phyloP scores from a whole-genome alignment of 2,113 vertebrate genomes.

The Mobula hypostoma region DNA sequence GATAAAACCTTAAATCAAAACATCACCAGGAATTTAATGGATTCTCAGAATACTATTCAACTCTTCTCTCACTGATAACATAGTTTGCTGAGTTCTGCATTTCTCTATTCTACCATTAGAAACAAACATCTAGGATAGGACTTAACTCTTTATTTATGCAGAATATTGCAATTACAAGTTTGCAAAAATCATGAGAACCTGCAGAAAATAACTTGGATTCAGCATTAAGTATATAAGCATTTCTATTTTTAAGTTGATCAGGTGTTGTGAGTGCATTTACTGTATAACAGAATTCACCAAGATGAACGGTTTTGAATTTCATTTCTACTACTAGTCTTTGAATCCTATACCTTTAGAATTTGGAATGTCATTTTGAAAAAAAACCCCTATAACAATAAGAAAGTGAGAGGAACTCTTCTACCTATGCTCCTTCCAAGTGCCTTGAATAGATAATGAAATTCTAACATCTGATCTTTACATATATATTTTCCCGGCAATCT shows the following conservation, averaged over 20 bases:
- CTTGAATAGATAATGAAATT: conserved; percentile 19
- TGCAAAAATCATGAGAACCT: not conserved
- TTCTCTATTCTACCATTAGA: not conserved
- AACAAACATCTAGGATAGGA: not conserved
- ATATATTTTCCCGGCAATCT: not conserved
- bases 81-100: conserved; percentile 10
- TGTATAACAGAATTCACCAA: not conserved
- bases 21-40: not conserved
- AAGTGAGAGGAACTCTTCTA: conserved; percentile 33
- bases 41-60: not conserved
- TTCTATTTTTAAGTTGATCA: not conserved
- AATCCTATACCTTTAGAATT: not conserved
- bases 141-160: not conserved
- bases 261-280: not conserved
- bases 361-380: conserved; percentile 12
- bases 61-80: not conserved
- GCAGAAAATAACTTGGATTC: not conserved
- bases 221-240: too few relatives aligned
- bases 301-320: not conserved
- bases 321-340: not conserved
- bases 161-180: not conserved
- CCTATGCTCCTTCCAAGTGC: not conserved
- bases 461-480: not conserved
- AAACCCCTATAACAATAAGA: not conserved
- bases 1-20: not conserved